Evolutionary conservation across 2,888 invertebrate genomes (phyloP), one percentile per base, ranked within the genome.

Genomic region (Emmelina monodactyla): DNA sequence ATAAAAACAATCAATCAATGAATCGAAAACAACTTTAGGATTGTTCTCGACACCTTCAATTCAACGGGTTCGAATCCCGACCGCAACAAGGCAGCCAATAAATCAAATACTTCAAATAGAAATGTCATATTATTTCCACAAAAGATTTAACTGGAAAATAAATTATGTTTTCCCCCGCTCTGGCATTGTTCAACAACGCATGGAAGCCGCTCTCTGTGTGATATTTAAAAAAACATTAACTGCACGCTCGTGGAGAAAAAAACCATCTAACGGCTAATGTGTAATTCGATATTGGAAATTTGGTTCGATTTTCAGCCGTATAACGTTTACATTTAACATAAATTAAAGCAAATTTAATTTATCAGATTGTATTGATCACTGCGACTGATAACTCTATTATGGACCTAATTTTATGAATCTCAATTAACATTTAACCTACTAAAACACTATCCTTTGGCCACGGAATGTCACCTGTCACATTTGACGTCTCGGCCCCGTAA

Each of bases 81-180:
- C 65, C 65, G 50, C 65, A n/a, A n/a, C n/a, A 62, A 62, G 61
- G 62, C 62, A 62, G 52, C 75, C 78, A 66, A 81, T 81, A 81
- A 80, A 81, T 81, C 80, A 80, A 58, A 64, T 71, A 75, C 80
- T 78, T 78, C 75, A 76, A 81, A 81, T 80, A 80, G 80, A 81
- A 80, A 79, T 69, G 80, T 81, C 80, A 81, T 79, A 80, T 80
- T 81, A 81, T 78, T 79, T 73, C 73, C 78, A 80, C 81, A 80
- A 81, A 81, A 81, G 80, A 80, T 81, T 81, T 80, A 80, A 80
- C 80, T 78, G 61, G 75, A 76, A 81, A 79, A 81, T 81, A 81
- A 81, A 81, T 81, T 76, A 78, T 72, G 60, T 67, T 73, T 72
- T 67, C 67, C 72, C 73, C 76, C 67, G 66, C 65, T 64, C 59